These are phyloP conservation scores for Papilio glaucus DNA, from an alignment of 1,140 invertebrate genomes.

Conservation along the genomic window DNA sequence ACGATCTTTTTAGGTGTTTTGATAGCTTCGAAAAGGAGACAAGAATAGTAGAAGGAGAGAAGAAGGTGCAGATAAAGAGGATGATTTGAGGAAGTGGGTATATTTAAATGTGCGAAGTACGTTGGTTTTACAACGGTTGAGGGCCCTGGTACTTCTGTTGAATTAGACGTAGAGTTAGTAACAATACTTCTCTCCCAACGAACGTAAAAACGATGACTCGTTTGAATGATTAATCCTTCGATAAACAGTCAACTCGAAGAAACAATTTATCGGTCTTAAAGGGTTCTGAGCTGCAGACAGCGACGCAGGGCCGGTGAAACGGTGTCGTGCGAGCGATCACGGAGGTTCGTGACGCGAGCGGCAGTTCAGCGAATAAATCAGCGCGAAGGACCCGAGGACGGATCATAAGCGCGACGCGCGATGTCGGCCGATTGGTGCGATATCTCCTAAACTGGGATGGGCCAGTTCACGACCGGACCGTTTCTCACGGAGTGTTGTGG, in stretches of 20 bases:
- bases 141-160: no score
- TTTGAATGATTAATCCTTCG: not conserved
- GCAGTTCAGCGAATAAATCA: slow-evolving; percentile 49
- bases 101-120: no score
- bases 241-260: slow-evolving; percentile 14
- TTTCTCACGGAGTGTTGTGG: slow-evolving; percentile 45
- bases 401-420: slow-evolving; percentile 44
- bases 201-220: not conserved
- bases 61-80: no score
- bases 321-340: slow-evolving; percentile 48
- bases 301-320: slow-evolving; percentile 27
- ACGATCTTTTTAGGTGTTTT: no score
- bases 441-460: slow-evolving; percentile 48
- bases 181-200: not conserved
- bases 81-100: no score
- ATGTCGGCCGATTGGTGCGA: slow-evolving; percentile 43
- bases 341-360: slow-evolving; percentile 44
- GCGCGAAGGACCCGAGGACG: slow-evolving; percentile 36
- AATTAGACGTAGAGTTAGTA: no score
- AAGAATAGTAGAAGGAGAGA: no score
- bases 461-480: slow-evolving; percentile 48
- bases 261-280: slow-evolving; percentile 21
- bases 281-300: not conserved
- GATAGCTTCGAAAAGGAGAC: no score
- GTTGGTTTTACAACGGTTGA: no score